Conservation (phyloP, 2,888 invertebrate species). For the Heliconius charithonia region DNA sequence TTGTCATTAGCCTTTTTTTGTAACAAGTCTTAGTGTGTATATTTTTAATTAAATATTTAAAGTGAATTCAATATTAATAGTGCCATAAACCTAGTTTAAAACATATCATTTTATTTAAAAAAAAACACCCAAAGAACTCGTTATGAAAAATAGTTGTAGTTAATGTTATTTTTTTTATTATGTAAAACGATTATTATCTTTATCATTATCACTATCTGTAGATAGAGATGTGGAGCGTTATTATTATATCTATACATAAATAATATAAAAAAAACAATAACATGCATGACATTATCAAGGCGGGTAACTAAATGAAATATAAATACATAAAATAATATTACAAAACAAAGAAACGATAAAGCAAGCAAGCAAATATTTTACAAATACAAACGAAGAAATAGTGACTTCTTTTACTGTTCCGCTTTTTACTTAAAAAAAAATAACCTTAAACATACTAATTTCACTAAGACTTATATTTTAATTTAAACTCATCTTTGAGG, state of each 20-base stretch:
- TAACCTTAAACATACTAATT: no score
- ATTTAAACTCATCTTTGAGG: no score
- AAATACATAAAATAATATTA: not conserved
- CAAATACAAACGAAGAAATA: not conserved
- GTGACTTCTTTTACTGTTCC: not conserved
- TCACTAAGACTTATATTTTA: no score
- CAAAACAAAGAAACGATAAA: not conserved
- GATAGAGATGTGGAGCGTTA: conserved; percentile 32
- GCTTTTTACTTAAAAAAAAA: not conserved
- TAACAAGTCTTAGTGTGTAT: not conserved
- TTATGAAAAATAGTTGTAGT: no score
- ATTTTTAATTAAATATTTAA: not conserved
- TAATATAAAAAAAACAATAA: not conserved
- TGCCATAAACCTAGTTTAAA: not conserved
- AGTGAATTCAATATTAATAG: not conserved
- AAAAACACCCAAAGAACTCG: not conserved
- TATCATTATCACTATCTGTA: not conserved
- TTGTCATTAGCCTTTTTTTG: not conserved
- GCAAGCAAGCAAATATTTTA: not conserved
- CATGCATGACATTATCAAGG: conserved; percentile 51
- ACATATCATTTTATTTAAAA: not conserved
- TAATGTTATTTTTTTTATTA: not conserved
- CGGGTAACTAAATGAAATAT: conserved; percentile 53
- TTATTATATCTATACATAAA: conserved; percentile 37
- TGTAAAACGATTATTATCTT: not conserved